Conservation (phyloP, 2,797 vertebrate species). For the Gadopsis marmoratus region DNA sequence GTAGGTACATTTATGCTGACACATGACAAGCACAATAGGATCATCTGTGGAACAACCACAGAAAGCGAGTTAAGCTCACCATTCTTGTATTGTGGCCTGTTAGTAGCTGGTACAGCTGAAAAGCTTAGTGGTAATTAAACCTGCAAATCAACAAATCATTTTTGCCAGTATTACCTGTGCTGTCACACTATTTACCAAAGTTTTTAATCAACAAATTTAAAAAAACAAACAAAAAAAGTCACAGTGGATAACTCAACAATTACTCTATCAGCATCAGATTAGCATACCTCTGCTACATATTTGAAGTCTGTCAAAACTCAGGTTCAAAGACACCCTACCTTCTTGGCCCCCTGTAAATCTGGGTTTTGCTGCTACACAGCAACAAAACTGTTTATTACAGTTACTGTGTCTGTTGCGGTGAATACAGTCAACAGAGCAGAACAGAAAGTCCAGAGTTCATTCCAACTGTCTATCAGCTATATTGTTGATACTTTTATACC, state of each 20-base stretch:
- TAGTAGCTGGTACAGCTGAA: background rate
- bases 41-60: background rate
- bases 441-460: conserved; percentile 2
- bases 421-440: conserved; percentile 26
- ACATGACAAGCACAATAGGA: background rate
- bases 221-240: background rate
- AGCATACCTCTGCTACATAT: background rate
- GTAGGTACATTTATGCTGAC: conserved; percentile 11
- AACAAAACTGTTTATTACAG: conserved; percentile 27
- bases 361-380: background rate
- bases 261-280: background rate
- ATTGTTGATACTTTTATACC: background rate
- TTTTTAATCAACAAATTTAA: background rate
- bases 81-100: too few relatives aligned
- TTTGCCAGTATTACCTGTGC: too few relatives aligned
- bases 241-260: conserved; percentile 2
- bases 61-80: background rate
- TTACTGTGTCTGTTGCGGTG: conserved; percentile 17
- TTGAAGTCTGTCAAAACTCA: conserved; percentile 8
- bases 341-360: background rate
- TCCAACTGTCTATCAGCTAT: background rate
- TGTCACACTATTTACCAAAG: background rate
- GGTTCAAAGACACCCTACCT: background rate
- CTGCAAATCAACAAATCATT: background rate
- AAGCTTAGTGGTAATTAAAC: background rate